Evolutionary conservation across 2,888 invertebrate species (phyloP), one percentile per base, ranked within the genome.

Genomic region (Agrilus biguttatus): DNA sequence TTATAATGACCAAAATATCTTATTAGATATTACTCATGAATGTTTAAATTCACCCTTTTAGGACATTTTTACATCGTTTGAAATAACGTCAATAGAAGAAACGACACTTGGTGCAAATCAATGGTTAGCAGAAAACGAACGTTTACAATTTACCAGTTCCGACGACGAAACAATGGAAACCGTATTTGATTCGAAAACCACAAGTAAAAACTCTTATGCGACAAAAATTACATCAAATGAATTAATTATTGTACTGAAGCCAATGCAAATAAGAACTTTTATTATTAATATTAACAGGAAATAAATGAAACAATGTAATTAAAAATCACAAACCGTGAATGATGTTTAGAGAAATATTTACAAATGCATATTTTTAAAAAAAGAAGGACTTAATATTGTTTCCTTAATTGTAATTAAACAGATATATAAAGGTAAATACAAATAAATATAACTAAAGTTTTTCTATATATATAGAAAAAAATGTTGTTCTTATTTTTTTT

Each of bases 201-300:
- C 12, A 40, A 12, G 43, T 40, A 14, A 36, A 17, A 17, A 3
- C 2, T 17, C 2, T 36, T 33, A 40, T 14, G 14, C 33, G 10
- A 14, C 41, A 36, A 48, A 40, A 19, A 42, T 51, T 8, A 43
- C 53, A 10, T 44, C 52, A 13, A 46, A 48, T 14, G 51, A 48
- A 28, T 55, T 62, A 21, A 56, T 55, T 36, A 61, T 85, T 4
- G 68, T 69, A 19, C 53, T 88, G 4, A 68, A 68, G 17, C 78
- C 86, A 0, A 86, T 85, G 77, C 74, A 86, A 61, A 87, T 88
- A 43, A 71, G 77, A 33, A 83, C 83, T 0, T 83, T 80, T 52
- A 59, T 83, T 33, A 56, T 75, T 4, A 60, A 65, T 35, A 45
- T 51, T 38, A 28, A 39, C 21, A 43, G 23, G 34, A 39, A 13